phyloP scores from a whole-genome alignment of 23 tunicate genomes.

The Phallusia fumigata region DNA sequence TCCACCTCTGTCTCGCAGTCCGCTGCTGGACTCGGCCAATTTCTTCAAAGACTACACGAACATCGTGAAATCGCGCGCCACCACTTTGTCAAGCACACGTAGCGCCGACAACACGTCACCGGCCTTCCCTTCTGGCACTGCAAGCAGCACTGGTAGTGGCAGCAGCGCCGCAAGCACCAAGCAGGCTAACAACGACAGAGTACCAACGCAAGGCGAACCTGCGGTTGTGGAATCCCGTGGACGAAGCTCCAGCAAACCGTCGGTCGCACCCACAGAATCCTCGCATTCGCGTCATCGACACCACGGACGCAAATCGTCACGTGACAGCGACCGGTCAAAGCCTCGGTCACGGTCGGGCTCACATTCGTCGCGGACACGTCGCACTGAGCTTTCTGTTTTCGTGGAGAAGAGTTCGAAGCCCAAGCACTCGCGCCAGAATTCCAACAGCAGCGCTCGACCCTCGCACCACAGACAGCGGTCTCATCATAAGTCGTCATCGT shows the following conservation, averaged over 20 bases:
- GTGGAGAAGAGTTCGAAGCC: constrained; percentile 4
- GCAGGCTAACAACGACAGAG: not conserved
- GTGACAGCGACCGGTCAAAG: constrained; percentile 5
- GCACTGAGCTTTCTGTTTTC: constrained; percentile 16
- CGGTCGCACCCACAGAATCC: not conserved
- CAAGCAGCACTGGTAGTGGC: constrained; percentile 32
- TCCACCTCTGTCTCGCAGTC: constrained; percentile 60
- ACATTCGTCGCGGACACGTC: constrained; percentile 5
- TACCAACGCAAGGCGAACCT: constrained; percentile 1
- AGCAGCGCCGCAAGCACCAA: constrained; percentile 20
- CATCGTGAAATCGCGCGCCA: constrained; percentile 14
- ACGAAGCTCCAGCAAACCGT: not conserved
- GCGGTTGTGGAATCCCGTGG: not conserved
- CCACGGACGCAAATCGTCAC: not conserved
- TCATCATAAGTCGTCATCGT: constrained; percentile 10
- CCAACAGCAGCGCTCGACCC: not conserved
- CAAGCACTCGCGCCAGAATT: not conserved
- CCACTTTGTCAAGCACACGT: not conserved
- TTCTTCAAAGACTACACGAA: constrained; percentile 60
- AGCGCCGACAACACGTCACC: constrained; percentile 15
- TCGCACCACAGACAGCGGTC: constrained; percentile 7
- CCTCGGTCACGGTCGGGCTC: constrained; percentile 23
- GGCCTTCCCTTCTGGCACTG: constrained; percentile 22
- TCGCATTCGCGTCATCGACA: not conserved
- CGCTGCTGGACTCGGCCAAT: constrained; percentile 45